phyloP scores from a whole-genome alignment of 2,113 vertebrate genomes.

The Ceratotherium simum region DNA sequence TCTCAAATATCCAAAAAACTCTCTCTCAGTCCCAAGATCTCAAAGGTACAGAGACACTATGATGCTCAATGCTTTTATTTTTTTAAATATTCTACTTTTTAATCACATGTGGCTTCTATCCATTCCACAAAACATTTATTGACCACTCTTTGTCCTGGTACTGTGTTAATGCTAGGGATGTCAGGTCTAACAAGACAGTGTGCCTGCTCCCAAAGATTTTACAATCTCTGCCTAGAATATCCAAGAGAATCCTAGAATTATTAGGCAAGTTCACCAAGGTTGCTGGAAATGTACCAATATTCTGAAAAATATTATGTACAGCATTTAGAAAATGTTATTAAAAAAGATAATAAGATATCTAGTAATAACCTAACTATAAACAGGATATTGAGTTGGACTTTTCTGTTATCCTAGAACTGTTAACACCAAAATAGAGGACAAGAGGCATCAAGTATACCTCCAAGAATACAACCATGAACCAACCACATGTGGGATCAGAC shows the following conservation, averaged over 20 bases:
- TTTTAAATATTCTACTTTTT: not conserved
- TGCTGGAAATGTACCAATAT: not conserved
- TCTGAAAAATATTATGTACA: constrained; percentile 12
- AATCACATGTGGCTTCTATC: not conserved
- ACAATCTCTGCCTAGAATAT: constrained; percentile 11
- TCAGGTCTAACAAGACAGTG: not conserved
- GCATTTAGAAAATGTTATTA: constrained; percentile 22
- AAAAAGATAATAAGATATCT: not conserved
- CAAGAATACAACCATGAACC: not conserved
- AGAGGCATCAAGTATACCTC: not conserved
- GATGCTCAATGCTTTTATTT: not conserved
- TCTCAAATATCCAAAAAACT: not conserved
- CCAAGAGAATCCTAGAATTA: constrained; percentile 10
- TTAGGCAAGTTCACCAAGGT: not conserved
- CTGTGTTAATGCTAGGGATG: not conserved
- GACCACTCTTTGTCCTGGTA: not conserved
- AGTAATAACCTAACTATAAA: constrained; percentile 12
- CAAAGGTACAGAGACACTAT: not conserved
- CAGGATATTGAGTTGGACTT: not conserved
- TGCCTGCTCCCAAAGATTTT: not conserved
- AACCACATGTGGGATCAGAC: not conserved
- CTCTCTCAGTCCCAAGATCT: not conserved
- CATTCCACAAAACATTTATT: not conserved
- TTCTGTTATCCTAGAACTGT: not conserved
- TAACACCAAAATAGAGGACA: not conserved